These are phyloP conservation scores for Bombus huntii DNA, from an alignment of 1,140 invertebrate genomes.

Conservation along the genomic window DNA sequence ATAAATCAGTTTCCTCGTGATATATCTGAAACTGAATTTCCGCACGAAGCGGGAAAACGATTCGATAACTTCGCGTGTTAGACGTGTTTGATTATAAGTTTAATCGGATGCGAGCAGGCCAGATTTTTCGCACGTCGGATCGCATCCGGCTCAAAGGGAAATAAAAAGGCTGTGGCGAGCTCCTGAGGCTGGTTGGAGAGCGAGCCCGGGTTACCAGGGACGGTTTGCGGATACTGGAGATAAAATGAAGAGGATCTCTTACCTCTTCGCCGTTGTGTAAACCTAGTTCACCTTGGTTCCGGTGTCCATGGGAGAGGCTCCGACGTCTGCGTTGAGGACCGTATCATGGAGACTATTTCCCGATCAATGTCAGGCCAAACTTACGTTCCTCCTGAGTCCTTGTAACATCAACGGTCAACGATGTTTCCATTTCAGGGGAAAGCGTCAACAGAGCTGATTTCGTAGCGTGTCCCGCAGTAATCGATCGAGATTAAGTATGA, in stretches of 20 bases:
- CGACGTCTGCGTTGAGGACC: slow-evolving; percentile 38
- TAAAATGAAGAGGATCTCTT: slow-evolving; percentile 57
- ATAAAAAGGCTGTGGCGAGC: slow-evolving; percentile 43
- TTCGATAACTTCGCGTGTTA: slow-evolving; percentile 24
- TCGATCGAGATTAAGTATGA: slow-evolving; percentile 12
- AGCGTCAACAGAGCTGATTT: slow-evolving; percentile 22
- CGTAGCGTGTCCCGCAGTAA: neutral
- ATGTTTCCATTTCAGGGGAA: slow-evolving; percentile 34
- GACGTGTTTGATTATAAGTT: slow-evolving; percentile 32
- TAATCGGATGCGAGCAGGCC: slow-evolving; percentile 13
- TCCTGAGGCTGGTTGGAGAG: slow-evolving; percentile 24
- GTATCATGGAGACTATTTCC: slow-evolving; percentile 47
- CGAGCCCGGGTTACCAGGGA: slow-evolving; percentile 2
- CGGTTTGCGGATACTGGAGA: slow-evolving; percentile 56
- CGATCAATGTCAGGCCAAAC: slow-evolving; percentile 57
- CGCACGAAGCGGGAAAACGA: neutral
- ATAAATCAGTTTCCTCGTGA: slow-evolving; percentile 35
- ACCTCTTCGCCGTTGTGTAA: slow-evolving; percentile 48
- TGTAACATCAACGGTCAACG: slow-evolving; percentile 35
- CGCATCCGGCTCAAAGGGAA: slow-evolving; percentile 13
- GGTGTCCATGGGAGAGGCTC: slow-evolving; percentile 23
- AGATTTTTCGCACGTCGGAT: slow-evolving; percentile 35
- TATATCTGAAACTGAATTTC: slow-evolving; percentile 32
- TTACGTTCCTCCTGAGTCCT: slow-evolving; percentile 40
- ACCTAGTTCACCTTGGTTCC: slow-evolving; percentile 52